Base-by-base conservation (phyloP, 2,113 vertebrate genomes). In the Plectropomus leopardus region DNA sequence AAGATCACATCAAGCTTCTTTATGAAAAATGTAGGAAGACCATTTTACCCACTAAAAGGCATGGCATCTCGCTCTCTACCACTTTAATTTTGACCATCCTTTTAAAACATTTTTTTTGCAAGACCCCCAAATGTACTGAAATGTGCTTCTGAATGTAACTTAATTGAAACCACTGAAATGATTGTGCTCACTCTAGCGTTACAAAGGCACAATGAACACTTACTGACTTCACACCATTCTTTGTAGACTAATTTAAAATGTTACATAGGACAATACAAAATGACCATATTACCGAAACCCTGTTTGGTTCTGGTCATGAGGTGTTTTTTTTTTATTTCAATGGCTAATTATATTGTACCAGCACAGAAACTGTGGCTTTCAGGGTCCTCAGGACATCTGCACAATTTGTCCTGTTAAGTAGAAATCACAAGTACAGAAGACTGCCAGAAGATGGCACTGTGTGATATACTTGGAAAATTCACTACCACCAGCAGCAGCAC, bases 361-460 rank as follows among this genome's bases (percentile, higher is more conserved):
- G 19, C 51, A 64, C 5, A 32, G 50, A 74, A 10, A 32, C 64
- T 40, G 59, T 42, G 54, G 48, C 47, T 69, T 30, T 32, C 1
- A 7, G 42, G 0, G 28, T 53, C 51, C 72, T 23, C 14, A 0
- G 48, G 58, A 63, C 36, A 55, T 17, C 48, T 59, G 77, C 54
- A 80, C 54, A n/a, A 51, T 75, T 59, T 65, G 63, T 19, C 47
- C 65, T 17, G 6, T 15, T 50, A 15, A 26, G 24, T 4, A 30
- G 61, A 53, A 30, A 44, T 0, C 23, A 42, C 32, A 69, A 48
- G 7, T 66, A 19, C 40, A 65, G 36, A 3, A 30, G 8, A 4
- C 1, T 19, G 32, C 70, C 92, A 86, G 53, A 76, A 94, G 91
- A 83, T 85, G 93, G 91, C 76, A 87, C 85, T 93, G 77, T 92